Evolutionary conservation across 2,797 vertebrate species (phyloP).

Genomic region (Balearica regulorum): DNA sequence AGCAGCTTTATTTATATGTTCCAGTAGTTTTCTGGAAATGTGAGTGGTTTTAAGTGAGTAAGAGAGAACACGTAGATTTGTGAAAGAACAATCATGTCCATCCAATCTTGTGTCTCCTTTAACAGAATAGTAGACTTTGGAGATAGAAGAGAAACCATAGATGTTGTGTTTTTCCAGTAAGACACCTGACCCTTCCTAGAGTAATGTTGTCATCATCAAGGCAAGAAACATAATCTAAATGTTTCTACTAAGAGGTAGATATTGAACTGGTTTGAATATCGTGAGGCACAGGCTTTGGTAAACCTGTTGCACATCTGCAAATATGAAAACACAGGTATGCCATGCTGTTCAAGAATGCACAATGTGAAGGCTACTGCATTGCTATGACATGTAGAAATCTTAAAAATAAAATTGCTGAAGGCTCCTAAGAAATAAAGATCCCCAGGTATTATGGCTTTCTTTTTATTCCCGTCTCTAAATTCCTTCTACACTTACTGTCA

Average conservation of each 20-base stretch:
- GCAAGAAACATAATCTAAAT: background rate
- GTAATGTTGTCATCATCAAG: background rate
- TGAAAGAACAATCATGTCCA: background rate
- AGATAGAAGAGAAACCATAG: background rate
- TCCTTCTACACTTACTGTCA: background rate
- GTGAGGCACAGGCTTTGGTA: background rate
- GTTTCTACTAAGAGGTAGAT: background rate
- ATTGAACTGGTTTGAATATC: background rate
- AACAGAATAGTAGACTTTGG: background rate
- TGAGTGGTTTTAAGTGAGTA: background rate
- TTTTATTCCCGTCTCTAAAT: background rate
- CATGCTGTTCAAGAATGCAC: background rate
- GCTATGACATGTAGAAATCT: background rate
- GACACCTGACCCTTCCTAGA: background rate
- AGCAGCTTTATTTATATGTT: background rate
- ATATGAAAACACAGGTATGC: fast-evolving
- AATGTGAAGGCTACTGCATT: background rate
- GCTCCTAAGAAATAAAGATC: background rate
- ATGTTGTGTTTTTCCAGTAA: background rate
- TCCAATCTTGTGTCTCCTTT: background rate
- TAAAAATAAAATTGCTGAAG: background rate
- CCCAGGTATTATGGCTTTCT: background rate
- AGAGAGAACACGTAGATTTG: background rate
- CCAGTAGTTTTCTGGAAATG: background rate
- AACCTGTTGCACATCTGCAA: background rate